phyloP scores from a whole-genome alignment of 1,140 invertebrate genomes.

The Musca domestica region DNA sequence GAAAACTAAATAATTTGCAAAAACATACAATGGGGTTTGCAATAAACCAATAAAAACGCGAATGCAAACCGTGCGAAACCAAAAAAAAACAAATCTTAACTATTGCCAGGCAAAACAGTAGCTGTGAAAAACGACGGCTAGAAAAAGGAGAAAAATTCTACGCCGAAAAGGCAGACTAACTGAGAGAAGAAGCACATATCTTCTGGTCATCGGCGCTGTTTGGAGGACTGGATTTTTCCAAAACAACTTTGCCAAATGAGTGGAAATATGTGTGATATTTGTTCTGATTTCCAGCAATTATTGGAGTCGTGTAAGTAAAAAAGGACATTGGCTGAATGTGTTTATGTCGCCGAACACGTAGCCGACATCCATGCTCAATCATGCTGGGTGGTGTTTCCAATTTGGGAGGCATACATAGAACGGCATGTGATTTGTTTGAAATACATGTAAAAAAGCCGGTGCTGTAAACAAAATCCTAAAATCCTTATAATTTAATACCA shows the following conservation, averaged over 20 bases:
- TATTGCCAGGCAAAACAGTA: constrained; percentile 8
- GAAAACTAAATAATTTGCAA: not conserved
- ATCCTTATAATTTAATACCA: no score
- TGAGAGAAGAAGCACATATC: no score
- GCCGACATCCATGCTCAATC: not conserved
- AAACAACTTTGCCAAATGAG: not conserved
- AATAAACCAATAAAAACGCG: constrained; percentile 3
- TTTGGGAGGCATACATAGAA: not conserved
- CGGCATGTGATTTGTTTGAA: not conserved
- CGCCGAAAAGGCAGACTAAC: not conserved
- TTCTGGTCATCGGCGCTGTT: not conserved
- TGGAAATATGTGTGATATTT: constrained; percentile 71
- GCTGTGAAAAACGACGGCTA: not conserved
- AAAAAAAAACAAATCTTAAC: not conserved
- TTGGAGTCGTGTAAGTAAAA: constrained; percentile 70
- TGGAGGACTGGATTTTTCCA: not conserved
- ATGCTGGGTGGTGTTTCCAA: not conserved
- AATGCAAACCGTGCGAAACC: constrained; percentile 1
- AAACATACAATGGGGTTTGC: constrained; percentile 10
- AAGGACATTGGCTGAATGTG: not conserved
- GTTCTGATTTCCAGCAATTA: constrained; percentile 74
- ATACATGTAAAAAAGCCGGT: not conserved
- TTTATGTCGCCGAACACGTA: not conserved
- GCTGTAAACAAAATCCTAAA: no score
- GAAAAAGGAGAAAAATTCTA: constrained; percentile 10